Percentiles rank a stretch among this genome's conserved stretches.
Conservation (phyloP, 2,888 invertebrate species). For the Zhuqinia jingwanae region DNA sequence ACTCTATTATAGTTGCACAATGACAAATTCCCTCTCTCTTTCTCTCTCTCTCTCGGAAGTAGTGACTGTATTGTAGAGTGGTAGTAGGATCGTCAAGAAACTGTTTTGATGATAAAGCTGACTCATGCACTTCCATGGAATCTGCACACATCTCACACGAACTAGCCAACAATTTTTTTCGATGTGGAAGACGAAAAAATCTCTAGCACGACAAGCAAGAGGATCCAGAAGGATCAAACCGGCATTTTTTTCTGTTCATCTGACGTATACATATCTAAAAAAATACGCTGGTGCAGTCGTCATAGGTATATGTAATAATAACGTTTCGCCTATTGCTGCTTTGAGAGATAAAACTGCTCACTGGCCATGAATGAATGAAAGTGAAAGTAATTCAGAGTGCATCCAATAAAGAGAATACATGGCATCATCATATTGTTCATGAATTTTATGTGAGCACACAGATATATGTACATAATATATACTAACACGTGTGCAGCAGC, state of each 20-base stretch:
- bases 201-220: not conserved
- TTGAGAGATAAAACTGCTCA: slow-evolving; percentile 34
- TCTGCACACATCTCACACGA: not conserved
- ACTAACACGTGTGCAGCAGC: not conserved
- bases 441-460: too few species aligned
- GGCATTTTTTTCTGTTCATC: not conserved
- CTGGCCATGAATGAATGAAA: slow-evolving; percentile 50
- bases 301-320: too few species aligned
- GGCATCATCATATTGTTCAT: too few species aligned
- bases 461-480: too few species aligned
- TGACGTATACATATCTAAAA: not conserved
- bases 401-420: slow-evolving; percentile 40
- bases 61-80: too few species aligned
- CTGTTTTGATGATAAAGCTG: slow-evolving; percentile 34
- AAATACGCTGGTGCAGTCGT: not conserved
- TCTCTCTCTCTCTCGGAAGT: not conserved
- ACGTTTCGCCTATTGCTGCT: not conserved
- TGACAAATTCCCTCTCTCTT: slow-evolving; percentile 49
- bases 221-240: not conserved
- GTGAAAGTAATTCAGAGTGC: slow-evolving; percentile 66
- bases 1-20: not conserved
- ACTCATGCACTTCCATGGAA: slow-evolving; percentile 56
- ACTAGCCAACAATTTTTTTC: not conserved
- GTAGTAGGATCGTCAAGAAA: not conserved
- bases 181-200: too few species aligned